Conservation (phyloP, 1,140 invertebrate species). For the Brachionus koreanus region DNA sequence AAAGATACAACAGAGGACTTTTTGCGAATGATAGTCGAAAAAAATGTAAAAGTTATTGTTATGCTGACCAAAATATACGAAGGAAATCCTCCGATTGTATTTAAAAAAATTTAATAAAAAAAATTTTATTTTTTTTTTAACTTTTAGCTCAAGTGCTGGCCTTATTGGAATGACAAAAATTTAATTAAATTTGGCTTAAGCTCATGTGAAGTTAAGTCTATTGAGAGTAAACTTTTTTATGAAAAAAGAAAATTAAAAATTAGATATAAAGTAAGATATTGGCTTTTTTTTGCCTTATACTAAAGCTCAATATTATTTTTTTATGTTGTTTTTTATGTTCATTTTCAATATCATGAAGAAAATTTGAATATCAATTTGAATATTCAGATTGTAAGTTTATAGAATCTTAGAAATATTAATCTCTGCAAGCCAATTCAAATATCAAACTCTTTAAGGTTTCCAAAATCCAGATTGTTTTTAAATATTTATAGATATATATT, state of each 20-base stretch:
- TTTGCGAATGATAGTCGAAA: slow-evolving; percentile 28
- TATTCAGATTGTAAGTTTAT: too few relatives aligned
- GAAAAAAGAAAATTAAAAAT: slow-evolving; percentile 28
- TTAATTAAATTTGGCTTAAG: slow-evolving; percentile 26
- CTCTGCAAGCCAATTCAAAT: too few relatives aligned
- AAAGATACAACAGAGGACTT: slow-evolving; percentile 38
- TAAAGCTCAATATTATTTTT: too few relatives aligned
- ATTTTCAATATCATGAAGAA: too few relatives aligned
- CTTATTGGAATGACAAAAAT: slow-evolving; percentile 43
- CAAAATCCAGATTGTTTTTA: too few relatives aligned
- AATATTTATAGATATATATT: too few relatives aligned
- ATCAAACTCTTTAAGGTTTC: too few relatives aligned
- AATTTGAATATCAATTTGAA: too few relatives aligned
- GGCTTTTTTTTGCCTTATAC: too few relatives aligned
- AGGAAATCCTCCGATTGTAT: slow-evolving; percentile 19
- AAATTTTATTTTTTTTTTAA: neutral
- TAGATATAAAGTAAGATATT: neutral
- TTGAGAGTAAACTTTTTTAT: slow-evolving; percentile 26
- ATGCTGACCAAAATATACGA: slow-evolving; percentile 42
- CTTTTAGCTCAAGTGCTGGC: slow-evolving; percentile 29
- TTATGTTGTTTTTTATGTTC: too few relatives aligned
- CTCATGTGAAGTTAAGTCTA: slow-evolving; percentile 29
- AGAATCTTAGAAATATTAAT: too few relatives aligned
- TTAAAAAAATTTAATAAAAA: neutral
- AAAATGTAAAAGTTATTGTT: slow-evolving; percentile 14